Percentiles rank a stretch among this genome's conserved stretches.
Evolutionary conservation across 2,797 vertebrate genomes (phyloP).

Genomic region (Enteromius paludinosus): DNA sequence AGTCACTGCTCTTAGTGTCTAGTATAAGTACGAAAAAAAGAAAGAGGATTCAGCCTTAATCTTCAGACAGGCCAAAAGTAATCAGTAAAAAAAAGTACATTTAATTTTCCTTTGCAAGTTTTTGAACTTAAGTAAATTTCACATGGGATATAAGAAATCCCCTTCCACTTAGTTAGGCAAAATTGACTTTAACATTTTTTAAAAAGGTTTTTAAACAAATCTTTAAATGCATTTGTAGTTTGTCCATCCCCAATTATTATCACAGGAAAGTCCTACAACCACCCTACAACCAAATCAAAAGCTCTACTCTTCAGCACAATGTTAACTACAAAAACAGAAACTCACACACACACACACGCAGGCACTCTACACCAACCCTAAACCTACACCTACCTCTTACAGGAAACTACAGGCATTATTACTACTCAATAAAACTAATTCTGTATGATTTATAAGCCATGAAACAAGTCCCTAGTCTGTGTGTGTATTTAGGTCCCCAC

Average conservation of each 20-base stretch:
- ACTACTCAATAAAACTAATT: too few relatives aligned
- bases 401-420: too few relatives aligned
- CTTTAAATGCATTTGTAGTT: background rate
- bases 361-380: too few relatives aligned
- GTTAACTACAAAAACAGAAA: background rate
- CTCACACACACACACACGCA: constrained; percentile 13
- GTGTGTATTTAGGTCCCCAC: too few relatives aligned
- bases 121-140: background rate
- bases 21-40: background rate
- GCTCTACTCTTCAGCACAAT: background rate
- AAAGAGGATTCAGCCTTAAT: background rate
- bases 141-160: background rate
- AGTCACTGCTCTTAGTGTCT: background rate
- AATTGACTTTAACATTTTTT: background rate
- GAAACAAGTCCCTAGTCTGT: too few relatives aligned
- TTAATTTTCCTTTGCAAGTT: background rate
- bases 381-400: too few relatives aligned
- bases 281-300: background rate
- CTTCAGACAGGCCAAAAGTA: background rate
- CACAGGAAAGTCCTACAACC: background rate
- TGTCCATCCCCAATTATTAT: background rate
- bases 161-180: background rate
- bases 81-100: background rate
- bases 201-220: background rate
- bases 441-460: too few relatives aligned